Evolutionary conservation across 2,888 invertebrate genomes (phyloP), one percentile per base, ranked within the genome.

Genomic region (Diaperis boleti): DNA sequence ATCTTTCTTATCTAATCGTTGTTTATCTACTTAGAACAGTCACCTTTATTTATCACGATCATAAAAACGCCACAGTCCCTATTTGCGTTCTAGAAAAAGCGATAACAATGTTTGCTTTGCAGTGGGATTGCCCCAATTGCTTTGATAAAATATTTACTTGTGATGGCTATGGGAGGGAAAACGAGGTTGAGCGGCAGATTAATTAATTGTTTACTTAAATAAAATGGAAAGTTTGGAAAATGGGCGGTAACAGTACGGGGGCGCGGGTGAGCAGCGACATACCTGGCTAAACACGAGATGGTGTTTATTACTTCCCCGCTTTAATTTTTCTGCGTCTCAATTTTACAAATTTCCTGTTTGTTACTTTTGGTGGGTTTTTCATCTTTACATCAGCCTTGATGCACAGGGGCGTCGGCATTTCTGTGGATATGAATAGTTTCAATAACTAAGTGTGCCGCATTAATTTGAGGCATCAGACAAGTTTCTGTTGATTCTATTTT

Each of bases 21-120:
- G 13, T 33, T 33, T 33, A 33, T 33, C 33, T 33, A 11, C 33
- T 33, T 33, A 33, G 5, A 13, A 33, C n/a, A 26, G n/a, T n/a
- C 26, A 26, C 26, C 6, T 26, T 26, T 33, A 5, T 22, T 33
- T 33, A 33, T 33, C 33, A 33, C 2, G 3, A 33, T 11, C 33
- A 33, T 13, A 33, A 33, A 33, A 33, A 33, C n/a, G 5, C 11
- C 33, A n/a, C 33, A 33, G 22, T 7, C 33, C 33, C 33, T 33
- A n/a, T 33, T 33, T 33, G 33, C 33, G 33, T 33, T 33, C 33
- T 33, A 33, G 33, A 33, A 33, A 33, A 10, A 11, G 13, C 11
- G 11, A 33, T 10, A n/a, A 33, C 11, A 33, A 26, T 33, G 11
- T 33, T 33, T 33, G n/a, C 33, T 33, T 33, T 33, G 33, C 10